phyloP scores from a whole-genome alignment of 1,140 invertebrate genomes.

The Propsilocerus akamusi region DNA sequence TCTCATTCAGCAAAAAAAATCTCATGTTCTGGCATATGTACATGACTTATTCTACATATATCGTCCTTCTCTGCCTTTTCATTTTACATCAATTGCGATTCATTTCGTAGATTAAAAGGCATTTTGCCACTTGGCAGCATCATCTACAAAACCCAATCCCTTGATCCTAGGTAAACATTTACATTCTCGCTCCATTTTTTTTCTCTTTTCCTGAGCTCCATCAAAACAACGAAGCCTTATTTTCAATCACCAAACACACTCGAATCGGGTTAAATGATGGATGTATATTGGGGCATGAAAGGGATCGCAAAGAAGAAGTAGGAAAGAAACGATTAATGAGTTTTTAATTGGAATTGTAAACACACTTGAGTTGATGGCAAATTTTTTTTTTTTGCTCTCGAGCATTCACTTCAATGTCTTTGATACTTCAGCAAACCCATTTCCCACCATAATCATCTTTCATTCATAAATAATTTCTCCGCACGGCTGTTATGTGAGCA shows the following conservation, averaged over 20 bases:
- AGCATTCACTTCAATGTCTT: neutral
- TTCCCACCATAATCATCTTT: neutral
- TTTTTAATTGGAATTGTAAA: constrained; percentile 2
- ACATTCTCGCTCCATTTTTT: neutral
- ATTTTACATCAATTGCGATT: no score
- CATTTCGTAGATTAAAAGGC: neutral
- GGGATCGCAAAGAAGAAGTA: no score
- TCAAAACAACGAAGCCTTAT: neutral
- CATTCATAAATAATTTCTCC: neutral
- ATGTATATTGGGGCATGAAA: neutral
- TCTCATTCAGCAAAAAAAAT: no score
- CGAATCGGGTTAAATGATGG: neutral
- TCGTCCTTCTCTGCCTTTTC: no score
- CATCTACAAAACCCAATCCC: neutral
- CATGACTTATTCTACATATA: no score
- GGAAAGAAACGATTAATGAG: constrained; percentile 3
- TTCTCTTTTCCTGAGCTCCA: neutral
- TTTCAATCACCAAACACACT: neutral
- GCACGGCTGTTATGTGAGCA: neutral
- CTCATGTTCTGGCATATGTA: no score
- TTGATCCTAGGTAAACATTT: constrained; percentile 3
- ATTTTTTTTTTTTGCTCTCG: neutral
- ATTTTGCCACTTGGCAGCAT: neutral
- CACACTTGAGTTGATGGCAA: neutral
- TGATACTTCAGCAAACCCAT: neutral